Base-by-base conservation (phyloP, 2,888 invertebrate genomes). In the Choreutis nemorana region DNA sequence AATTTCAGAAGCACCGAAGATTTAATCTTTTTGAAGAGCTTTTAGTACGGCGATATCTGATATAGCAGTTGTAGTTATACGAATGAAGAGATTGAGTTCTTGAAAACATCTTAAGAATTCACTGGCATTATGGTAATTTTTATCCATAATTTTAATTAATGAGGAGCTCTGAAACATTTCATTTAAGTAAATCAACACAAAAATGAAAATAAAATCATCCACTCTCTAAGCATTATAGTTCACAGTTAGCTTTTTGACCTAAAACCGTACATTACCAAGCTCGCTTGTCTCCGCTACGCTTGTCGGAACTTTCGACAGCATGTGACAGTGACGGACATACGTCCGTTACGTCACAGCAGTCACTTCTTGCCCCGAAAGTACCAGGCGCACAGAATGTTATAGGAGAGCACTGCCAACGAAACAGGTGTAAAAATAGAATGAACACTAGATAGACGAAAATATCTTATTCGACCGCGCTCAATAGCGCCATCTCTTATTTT, bases 281-380 rank as follows among this genome's bases (percentile, higher is more conserved):
- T 10, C 16, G 10, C 6, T 18, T 5, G 8, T 25, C 10, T 25
- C 3, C 9, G n/a, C 9, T 3, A 7, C 3, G 3, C 12, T 23
- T 16, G 18, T 14, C 13, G 11, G 2, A n/a, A 15, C 32, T 59
- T 61, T 48, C 52, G 48, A 37, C 30, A 37, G 37, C 48, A 47
- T 31, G 32, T 60, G 64, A 60, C 62, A 64, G 49, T 71, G 71
- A 70, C 67, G 62, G 57, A 46, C 49, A 47, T 55, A 55, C 55
- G 62, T 75, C 75, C 49, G 48, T 66, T 75, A 72, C 77, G 79
- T 79, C 79, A 79, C 67, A 58, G 62, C 53, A 60, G 61, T 66
- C 71, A 65, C 51, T 57, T 53, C 44, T 40, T 48, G 52, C 53
- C 55, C 59, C 58, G 51, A 48, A 48, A 43, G 56, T 73, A 79